These are phyloP conservation scores for Thalassarche chlororhynchos DNA, from an alignment of 2,113 vertebrate species.

Conservation along the genomic window DNA sequence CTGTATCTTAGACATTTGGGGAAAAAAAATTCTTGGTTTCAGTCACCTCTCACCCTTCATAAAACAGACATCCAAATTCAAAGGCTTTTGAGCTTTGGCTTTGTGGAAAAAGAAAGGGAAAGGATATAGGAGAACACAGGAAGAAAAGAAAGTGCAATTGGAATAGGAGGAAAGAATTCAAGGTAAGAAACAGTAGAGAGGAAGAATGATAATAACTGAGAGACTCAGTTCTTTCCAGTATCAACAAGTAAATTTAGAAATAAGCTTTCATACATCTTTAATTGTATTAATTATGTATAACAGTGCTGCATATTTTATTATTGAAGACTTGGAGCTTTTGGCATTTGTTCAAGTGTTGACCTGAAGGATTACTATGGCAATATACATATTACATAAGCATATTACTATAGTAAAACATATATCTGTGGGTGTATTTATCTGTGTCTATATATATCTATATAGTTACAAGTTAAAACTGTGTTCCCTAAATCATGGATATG, in stretches of 20 bases:
- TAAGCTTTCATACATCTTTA: not conserved
- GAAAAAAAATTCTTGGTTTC: not conserved
- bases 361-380: not conserved
- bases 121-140: not conserved
- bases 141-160: not conserved
- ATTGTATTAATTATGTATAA: not conserved
- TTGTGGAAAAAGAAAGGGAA: not conserved
- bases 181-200: not conserved
- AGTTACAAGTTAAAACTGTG: not conserved
- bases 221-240: not conserved
- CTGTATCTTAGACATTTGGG: not conserved
- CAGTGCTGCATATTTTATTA: not conserved
- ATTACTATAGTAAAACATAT: not conserved
- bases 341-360: not conserved
- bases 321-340: not conserved
- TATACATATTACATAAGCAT: accelerated
- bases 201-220: not conserved
- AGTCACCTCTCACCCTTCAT: not conserved
- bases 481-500: not conserved
- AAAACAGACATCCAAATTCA: not conserved
- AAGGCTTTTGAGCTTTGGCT: not conserved
- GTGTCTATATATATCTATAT: not conserved
- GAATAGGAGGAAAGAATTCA: not conserved
- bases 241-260: not conserved
- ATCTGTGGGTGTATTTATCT: not conserved